These are phyloP conservation scores for Heliconius cydno DNA, from an alignment of 2,888 invertebrate genomes.

Conservation along the genomic window DNA sequence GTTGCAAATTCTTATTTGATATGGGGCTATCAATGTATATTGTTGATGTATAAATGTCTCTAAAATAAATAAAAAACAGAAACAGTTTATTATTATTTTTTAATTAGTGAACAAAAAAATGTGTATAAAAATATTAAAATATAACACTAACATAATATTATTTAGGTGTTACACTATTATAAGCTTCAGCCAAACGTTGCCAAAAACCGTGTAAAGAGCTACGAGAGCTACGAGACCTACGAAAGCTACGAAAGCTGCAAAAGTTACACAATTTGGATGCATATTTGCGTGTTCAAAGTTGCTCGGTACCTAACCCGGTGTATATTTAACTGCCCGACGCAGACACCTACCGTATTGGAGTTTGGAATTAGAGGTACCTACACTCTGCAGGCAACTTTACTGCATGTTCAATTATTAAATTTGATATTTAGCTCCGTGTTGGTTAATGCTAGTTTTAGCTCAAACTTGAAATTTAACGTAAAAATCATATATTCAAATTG, in stretches of 20 bases:
- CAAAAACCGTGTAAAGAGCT: slow-evolving; percentile 21
- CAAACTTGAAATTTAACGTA: not conserved
- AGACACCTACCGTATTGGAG: slow-evolving; percentile 19
- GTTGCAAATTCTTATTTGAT: too few relatives aligned
- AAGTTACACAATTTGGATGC: slow-evolving; percentile 22
- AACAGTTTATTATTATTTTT: too few relatives aligned
- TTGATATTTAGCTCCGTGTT: not conserved
- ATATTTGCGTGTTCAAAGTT: slow-evolving; percentile 24
- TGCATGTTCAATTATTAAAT: slow-evolving; percentile 47
- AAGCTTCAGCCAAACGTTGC: not conserved
- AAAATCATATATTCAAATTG: too few relatives aligned
- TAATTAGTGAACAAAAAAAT: not conserved
- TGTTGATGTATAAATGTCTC: too few relatives aligned
- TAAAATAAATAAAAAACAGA: too few relatives aligned
- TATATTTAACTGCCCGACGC: slow-evolving; percentile 23
- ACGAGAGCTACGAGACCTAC: not conserved
- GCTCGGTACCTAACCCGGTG: slow-evolving; percentile 15
- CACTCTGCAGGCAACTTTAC: slow-evolving; percentile 46
- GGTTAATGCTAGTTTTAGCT: not conserved
- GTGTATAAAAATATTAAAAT: not conserved
- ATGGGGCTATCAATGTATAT: too few relatives aligned
- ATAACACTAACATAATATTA: not conserved
- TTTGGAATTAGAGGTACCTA: slow-evolving; percentile 12
- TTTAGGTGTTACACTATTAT: not conserved
- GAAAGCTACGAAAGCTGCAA: slow-evolving; percentile 11